These are phyloP conservation scores for Myathropa florea DNA, from an alignment of 2,888 invertebrate species.

Conservation along the genomic window DNA sequence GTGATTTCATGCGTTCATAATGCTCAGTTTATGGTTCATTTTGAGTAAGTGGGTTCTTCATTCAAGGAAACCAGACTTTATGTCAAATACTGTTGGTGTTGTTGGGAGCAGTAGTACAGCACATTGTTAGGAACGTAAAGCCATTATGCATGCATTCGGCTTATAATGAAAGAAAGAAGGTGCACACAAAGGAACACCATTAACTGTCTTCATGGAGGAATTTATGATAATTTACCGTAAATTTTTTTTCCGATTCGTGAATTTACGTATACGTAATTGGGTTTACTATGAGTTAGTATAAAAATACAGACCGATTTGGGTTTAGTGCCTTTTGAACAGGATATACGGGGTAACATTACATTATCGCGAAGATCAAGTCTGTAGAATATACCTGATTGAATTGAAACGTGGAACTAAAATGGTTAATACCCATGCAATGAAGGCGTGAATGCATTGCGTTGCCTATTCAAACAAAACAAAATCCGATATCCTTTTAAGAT, in stretches of 20 bases:
- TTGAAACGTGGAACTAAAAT: not conserved
- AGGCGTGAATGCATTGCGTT: too few relatives aligned
- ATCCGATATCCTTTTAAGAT: too few relatives aligned
- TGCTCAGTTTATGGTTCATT: slow-evolving; percentile 58
- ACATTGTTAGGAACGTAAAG: slow-evolving; percentile 54
- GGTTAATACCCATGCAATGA: too few relatives aligned
- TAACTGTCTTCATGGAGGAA: slow-evolving; percentile 50
- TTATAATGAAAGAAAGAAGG: slow-evolving; percentile 51
- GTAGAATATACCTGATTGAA: not conserved
- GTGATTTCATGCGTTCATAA: slow-evolving; percentile 57
- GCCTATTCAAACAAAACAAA: too few relatives aligned
- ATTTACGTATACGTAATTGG: slow-evolving; percentile 16
- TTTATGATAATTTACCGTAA: slow-evolving; percentile 37
- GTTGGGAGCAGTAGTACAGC: slow-evolving; percentile 30
- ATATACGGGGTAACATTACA: slow-evolving; percentile 16
- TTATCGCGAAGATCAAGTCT: not conserved
- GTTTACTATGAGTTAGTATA: not conserved
- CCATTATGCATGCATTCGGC: slow-evolving; percentile 65
- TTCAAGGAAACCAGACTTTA: slow-evolving; percentile 21
- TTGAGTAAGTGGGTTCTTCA: slow-evolving; percentile 54
- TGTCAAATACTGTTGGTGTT: slow-evolving; percentile 27
- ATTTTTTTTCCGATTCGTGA: slow-evolving; percentile 39
- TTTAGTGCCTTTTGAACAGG: slow-evolving; percentile 8
- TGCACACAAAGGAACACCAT: slow-evolving; percentile 40
- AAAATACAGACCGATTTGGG: slow-evolving; percentile 6